phyloP scores from a whole-genome alignment of 2,888 invertebrate genomes.

The Magallana nippona region DNA sequence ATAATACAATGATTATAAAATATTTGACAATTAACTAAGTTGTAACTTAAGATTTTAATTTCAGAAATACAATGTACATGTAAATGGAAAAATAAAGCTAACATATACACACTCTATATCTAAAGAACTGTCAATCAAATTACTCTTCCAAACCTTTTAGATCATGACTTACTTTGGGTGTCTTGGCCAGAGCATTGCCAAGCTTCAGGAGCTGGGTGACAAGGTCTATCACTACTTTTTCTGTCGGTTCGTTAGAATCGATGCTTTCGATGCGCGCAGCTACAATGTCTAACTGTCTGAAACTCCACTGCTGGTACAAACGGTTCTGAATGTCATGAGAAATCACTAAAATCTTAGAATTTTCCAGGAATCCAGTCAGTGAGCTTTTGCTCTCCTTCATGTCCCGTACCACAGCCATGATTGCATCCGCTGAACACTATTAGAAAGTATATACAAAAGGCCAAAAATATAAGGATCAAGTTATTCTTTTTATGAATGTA shows the following conservation, averaged over 20 bases:
- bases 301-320: slow-evolving; percentile 75
- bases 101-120: background rate
- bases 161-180: slow-evolving; percentile 72
- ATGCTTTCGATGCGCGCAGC: slow-evolving; percentile 75
- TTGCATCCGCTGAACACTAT: slow-evolving; percentile 72
- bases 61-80: background rate
- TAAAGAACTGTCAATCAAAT: no score
- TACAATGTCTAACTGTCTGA: slow-evolving; percentile 75
- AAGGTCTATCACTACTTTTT: slow-evolving; percentile 74
- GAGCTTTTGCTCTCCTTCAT: slow-evolving; percentile 55
- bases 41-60: background rate
- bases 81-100: background rate
- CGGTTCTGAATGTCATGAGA: slow-evolving; percentile 74
- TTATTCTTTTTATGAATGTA: no score
- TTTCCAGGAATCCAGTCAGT: slow-evolving; percentile 58
- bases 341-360: slow-evolving; percentile 72
- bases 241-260: slow-evolving; percentile 72
- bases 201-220: slow-evolving; percentile 75
- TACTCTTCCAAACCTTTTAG: background rate
- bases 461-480: no score
- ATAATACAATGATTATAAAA: background rate
- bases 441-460: slow-evolving; percentile 48
- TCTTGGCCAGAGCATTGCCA: slow-evolving; percentile 73
- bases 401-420: slow-evolving; percentile 67
- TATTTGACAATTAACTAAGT: background rate